Evolutionary conservation across 2,113 vertebrate genomes (phyloP).

Genomic region (Bos taurus): ARS-UCD2.0 NC_037348.1:54090001-54090500

Average conservation of each 20-base stretch:
- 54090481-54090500: not conserved
- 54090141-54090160: not conserved
- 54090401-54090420: not conserved
- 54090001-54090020: not conserved
- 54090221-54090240: constrained; percentile 9
- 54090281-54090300: not conserved
- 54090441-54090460: not conserved
- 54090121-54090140: not conserved
- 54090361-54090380: not conserved
- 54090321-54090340: constrained; percentile 34
- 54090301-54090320: constrained; percentile 5
- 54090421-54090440: not conserved
- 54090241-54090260: constrained; percentile 6
- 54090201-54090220: constrained; percentile 2
- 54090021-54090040: not conserved
- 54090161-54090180: constrained; percentile 25
- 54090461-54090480: not conserved
- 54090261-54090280: constrained; percentile 4
- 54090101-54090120: constrained; percentile 29
- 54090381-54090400: not conserved
- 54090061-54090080: not conserved
- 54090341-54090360: constrained; percentile 35
- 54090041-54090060: not conserved
- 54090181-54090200: constrained; percentile 17
- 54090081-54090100: constrained; percentile 14